phyloP scores from a whole-genome alignment of 2,113 vertebrate species.

The Nanger granti region DNA sequence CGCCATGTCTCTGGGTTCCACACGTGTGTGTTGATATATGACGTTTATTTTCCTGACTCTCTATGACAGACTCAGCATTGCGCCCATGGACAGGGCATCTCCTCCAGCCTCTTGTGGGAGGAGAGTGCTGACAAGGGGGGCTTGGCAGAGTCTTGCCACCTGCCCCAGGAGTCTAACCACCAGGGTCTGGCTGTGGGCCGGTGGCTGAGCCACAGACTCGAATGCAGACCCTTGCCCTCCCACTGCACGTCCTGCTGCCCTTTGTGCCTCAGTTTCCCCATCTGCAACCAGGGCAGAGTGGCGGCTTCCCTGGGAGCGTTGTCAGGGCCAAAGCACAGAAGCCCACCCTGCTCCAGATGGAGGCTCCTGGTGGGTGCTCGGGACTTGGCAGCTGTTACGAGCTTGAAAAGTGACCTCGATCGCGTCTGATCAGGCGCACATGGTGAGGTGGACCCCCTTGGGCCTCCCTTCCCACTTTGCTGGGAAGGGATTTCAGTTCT shows the following conservation, averaged over 20 bases:
- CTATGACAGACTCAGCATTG: neutral
- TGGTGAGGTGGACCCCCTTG: neutral
- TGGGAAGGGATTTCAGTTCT: neutral
- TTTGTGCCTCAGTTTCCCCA: neutral
- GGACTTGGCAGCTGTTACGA: accelerated
- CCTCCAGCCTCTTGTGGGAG: neutral
- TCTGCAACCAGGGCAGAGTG: neutral
- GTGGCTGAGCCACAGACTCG: neutral
- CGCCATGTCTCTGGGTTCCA: neutral
- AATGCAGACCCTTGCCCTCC: neutral
- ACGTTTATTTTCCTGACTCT: neutral
- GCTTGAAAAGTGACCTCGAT: neutral
- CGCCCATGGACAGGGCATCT: conserved; percentile 6
- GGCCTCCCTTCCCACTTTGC: neutral
- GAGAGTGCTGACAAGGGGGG: neutral
- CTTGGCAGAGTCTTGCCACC: neutral
- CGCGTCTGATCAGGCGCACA: neutral
- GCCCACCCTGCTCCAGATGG: neutral
- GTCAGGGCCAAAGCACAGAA: neutral
- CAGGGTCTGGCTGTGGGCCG: neutral
- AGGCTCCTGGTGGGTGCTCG: accelerated
- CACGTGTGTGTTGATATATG: neutral
- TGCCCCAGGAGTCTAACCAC: neutral
- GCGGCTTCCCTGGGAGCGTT: neutral
- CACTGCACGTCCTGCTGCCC: neutral